Conservation (phyloP, 1,140 invertebrate species). For the Drosophila ercepeae region DNA sequence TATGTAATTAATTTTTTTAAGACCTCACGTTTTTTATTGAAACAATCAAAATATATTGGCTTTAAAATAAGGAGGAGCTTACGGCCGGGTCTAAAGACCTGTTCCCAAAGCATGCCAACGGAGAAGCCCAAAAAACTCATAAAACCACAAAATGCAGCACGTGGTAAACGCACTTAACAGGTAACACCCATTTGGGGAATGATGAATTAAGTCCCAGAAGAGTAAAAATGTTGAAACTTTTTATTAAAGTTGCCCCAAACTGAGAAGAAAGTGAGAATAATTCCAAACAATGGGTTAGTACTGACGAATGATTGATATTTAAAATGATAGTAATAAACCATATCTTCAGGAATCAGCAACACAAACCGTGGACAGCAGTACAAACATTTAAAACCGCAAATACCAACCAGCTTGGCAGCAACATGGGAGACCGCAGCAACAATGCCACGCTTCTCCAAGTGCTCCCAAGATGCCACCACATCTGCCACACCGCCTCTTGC, state of each 20-base stretch:
- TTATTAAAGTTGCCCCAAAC: not conserved
- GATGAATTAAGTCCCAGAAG: conserved; percentile 48
- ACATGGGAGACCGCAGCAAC: conserved; percentile 15
- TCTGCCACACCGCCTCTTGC: not conserved
- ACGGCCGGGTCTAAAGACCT: conserved; percentile 27
- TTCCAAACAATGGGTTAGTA: not conserved
- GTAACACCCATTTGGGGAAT: conserved; percentile 66
- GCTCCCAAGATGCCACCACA: conserved; percentile 25
- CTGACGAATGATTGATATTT: not conserved
- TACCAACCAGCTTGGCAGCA: not conserved
- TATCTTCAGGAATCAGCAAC: not conserved
- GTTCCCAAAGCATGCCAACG: conserved; percentile 11
- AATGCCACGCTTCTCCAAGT: conserved; percentile 44
- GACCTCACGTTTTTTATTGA: conserved; percentile 56
- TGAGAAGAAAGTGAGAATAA: no score
- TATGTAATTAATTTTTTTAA: conserved; percentile 39
- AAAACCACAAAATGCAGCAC: conserved; percentile 54
- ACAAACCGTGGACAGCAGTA: not conserved
- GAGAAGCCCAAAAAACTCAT: conserved; percentile 23
- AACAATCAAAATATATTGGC: conserved; percentile 61
- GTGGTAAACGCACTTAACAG: conserved; percentile 76
- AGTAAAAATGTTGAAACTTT: not conserved
- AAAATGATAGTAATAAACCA: not conserved
- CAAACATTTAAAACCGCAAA: conserved; percentile 2
- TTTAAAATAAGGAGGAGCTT: conserved; percentile 22